phyloP scores from a whole-genome alignment of 2,797 vertebrate species.

The Distichodus sexfasciatus region DNA sequence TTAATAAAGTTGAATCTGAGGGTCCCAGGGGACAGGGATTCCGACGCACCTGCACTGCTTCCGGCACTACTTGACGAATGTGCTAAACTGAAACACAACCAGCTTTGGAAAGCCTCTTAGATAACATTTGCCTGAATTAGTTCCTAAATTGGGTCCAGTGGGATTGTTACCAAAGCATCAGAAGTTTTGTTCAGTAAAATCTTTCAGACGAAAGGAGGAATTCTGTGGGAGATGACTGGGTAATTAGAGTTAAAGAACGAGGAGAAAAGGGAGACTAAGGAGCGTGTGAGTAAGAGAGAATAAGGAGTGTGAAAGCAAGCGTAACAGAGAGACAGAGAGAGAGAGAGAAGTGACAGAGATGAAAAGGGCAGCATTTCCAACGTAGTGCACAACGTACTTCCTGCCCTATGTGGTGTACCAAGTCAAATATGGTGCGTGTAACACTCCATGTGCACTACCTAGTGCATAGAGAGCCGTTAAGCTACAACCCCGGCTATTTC shows the following conservation, averaged over 20 bases:
- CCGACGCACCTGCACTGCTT: conserved; percentile 43
- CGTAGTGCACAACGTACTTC: too few species aligned
- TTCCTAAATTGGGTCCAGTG: conserved; percentile 70
- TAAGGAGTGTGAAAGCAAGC: too few species aligned
- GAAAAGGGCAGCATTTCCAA: background rate
- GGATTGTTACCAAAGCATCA: conserved; percentile 67
- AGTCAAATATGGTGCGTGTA: too few species aligned
- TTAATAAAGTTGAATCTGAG: conserved; percentile 4
- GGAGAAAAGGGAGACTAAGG: background rate
- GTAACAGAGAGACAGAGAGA: background rate
- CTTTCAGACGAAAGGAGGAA: conserved; percentile 50
- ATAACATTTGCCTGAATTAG: conserved; percentile 69
- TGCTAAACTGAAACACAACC: conserved; percentile 51
- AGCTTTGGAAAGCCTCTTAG: conserved; percentile 61
- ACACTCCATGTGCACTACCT: too few species aligned
- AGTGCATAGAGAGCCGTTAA: too few species aligned
- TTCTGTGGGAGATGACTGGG: conserved; percentile 43
- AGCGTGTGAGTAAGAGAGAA: too few species aligned
- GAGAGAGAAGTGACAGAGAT: background rate
- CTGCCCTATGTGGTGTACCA: too few species aligned
- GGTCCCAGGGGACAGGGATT: conserved; percentile 47
- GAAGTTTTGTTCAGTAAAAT: conserved; percentile 64
- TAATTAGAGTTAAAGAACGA: conserved; percentile 52
- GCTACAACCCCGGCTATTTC: too few species aligned
- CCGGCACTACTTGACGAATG: conserved; percentile 50